These are phyloP conservation scores for Agrochola macilenta DNA, from an alignment of 2,888 invertebrate species.

Conservation along the genomic window DNA sequence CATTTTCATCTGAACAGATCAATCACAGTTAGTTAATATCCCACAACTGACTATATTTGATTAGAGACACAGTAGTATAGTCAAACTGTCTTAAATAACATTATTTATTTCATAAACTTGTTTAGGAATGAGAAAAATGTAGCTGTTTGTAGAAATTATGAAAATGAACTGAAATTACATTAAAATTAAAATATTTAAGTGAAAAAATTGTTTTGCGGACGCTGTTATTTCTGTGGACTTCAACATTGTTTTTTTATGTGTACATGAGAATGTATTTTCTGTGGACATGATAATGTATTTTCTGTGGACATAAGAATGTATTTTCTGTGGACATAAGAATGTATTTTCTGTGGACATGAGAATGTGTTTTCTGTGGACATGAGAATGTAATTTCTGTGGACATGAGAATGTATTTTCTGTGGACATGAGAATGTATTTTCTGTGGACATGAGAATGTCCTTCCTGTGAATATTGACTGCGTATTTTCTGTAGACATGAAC, in stretches of 20 bases:
- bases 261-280: background rate
- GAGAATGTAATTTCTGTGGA: background rate
- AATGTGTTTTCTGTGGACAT: background rate
- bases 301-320: background rate
- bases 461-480: background rate
- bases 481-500: background rate
- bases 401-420: too few species aligned
- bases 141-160: slow-evolving; percentile 2
- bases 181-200: too few species aligned
- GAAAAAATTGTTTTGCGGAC: background rate
- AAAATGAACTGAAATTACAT: slow-evolving; percentile 10
- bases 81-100: slow-evolving; percentile 16
- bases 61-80: slow-evolving; percentile 5
- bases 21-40: slow-evolving; percentile 59
- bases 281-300: background rate
- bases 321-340: background rate
- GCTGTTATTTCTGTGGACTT: background rate
- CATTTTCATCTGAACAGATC: slow-evolving; percentile 38
- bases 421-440: background rate
- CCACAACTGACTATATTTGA: slow-evolving; percentile 48
- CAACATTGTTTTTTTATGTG: too few species aligned
- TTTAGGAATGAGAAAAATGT: slow-evolving; percentile 38
- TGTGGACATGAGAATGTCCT: background rate
- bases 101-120: slow-evolving; percentile 21
- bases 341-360: background rate